Conservation (phyloP, 1,140 invertebrate species). For the Leguminivora glycinivorella region DNA sequence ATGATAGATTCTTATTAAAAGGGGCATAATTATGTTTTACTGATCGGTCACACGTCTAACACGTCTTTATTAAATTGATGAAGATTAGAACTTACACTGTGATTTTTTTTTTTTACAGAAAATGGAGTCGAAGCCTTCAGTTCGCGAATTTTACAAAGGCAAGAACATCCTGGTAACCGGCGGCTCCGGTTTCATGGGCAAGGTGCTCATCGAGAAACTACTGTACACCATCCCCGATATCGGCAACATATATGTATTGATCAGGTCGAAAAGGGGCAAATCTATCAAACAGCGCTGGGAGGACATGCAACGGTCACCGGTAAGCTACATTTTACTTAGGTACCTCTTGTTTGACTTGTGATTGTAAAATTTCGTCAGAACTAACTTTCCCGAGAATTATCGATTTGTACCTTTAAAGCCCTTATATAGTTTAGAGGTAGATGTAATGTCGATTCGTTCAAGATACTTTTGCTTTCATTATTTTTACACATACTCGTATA, state of each 20-base stretch:
- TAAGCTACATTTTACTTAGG: slow-evolving; percentile 51
- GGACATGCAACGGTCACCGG: slow-evolving; percentile 79
- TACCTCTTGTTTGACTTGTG: too few relatives aligned
- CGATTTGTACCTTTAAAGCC: too few relatives aligned
- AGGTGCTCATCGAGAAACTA: slow-evolving; percentile 89
- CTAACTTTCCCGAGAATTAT: too few relatives aligned
- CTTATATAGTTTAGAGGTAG: too few relatives aligned
- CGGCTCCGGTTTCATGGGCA: slow-evolving; percentile 92
- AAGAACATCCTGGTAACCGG: slow-evolving; percentile 85
- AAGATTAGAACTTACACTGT: not conserved
- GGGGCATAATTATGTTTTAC: too few relatives aligned
- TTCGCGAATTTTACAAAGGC: slow-evolving; percentile 63
- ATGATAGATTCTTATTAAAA: too few relatives aligned
- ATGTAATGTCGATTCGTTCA: too few relatives aligned
- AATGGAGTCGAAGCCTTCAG: slow-evolving; percentile 47
- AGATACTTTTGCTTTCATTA: not conserved
- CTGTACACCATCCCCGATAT: slow-evolving; percentile 82
- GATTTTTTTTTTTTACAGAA: slow-evolving; percentile 18
- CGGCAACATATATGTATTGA: slow-evolving; percentile 83
- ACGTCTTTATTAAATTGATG: too few relatives aligned
- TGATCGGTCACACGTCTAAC: too few relatives aligned
- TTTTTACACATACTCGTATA: too few relatives aligned
- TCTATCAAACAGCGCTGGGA: slow-evolving; percentile 73
- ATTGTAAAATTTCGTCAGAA: too few relatives aligned
- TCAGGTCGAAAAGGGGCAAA: slow-evolving; percentile 83